These are phyloP conservation scores for Orycteropus afer DNA, from an alignment of 2,113 vertebrate genomes.

Conservation along the genomic window DNA sequence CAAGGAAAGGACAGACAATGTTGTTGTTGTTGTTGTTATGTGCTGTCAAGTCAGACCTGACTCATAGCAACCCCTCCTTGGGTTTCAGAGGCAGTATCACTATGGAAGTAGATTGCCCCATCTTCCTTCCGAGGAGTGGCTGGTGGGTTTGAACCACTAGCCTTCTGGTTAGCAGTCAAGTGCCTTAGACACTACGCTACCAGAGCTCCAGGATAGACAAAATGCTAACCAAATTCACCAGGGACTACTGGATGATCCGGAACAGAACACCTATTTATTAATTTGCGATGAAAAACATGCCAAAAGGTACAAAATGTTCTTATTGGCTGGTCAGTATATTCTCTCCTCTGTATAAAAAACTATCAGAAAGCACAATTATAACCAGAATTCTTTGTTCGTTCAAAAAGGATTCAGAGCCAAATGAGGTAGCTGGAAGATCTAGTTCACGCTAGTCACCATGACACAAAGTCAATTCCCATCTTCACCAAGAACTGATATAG, in stretches of 20 bases:
- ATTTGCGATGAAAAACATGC: neutral
- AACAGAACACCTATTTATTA: neutral
- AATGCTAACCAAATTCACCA: neutral
- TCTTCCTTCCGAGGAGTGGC: too few species aligned
- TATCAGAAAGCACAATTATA: constrained; percentile 13
- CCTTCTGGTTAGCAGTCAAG: too few species aligned
- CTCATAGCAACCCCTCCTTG: too few species aligned
- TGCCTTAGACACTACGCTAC: too few species aligned
- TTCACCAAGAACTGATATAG: neutral
- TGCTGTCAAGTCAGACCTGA: too few species aligned
- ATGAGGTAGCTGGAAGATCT: neutral
- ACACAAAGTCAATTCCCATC: neutral
- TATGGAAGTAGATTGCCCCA: too few species aligned
- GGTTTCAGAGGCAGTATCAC: too few species aligned
- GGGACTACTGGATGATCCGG: neutral
- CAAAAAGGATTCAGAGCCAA: neutral
- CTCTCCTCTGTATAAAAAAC: neutral
- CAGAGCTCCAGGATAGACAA: too few species aligned
- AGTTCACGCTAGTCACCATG: neutral
- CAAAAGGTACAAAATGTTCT: neutral
- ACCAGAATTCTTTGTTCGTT: neutral
- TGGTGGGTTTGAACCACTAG: too few species aligned
- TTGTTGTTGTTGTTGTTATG: too few species aligned
- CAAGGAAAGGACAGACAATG: too few species aligned
- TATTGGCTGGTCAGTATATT: neutral